Evolutionary conservation across 2,888 invertebrate species (phyloP).

Genomic region (Linyphia triangularis): DNA sequence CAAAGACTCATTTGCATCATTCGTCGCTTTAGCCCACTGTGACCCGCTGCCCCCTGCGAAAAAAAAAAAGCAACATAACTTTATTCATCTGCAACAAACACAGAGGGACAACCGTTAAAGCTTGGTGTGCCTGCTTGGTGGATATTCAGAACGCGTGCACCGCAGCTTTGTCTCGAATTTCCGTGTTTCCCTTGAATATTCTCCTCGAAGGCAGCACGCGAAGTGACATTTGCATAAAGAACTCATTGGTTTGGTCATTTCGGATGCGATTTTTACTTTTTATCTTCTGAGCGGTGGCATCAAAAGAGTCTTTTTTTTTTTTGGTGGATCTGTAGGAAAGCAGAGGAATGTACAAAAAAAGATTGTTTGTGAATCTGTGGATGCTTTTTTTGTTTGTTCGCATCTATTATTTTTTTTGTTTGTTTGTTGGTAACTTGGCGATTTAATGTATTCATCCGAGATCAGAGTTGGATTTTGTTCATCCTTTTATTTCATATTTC

Average conservation of each 20-base stretch:
- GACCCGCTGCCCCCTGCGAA: neutral
- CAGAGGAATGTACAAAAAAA: no score
- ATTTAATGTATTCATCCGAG: constrained; percentile 63
- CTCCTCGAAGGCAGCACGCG: constrained; percentile 50
- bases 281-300: constrained; percentile 38
- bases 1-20: constrained; percentile 31
- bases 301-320: constrained; percentile 35
- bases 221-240: constrained; percentile 68
- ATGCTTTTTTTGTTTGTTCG: constrained; percentile 1
- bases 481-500: constrained; percentile 54
- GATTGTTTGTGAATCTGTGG: no score
- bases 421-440: constrained; percentile 5
- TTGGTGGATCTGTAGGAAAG: no score
- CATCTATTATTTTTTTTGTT: constrained; percentile 14
- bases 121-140: constrained; percentile 13
- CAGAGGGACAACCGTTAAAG: neutral
- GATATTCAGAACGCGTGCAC: constrained; percentile 12
- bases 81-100: neutral
- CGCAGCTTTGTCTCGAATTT: neutral
- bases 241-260: constrained; percentile 58
- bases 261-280: constrained; percentile 46
- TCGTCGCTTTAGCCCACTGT: constrained; percentile 10
- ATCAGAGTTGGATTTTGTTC: constrained; percentile 46
- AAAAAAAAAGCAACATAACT: constrained; percentile 30
- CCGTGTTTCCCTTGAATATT: constrained; percentile 40